Evolutionary conservation across 2,797 vertebrate genomes (phyloP).

Genomic region (Taeniopygia guttata): DNA sequence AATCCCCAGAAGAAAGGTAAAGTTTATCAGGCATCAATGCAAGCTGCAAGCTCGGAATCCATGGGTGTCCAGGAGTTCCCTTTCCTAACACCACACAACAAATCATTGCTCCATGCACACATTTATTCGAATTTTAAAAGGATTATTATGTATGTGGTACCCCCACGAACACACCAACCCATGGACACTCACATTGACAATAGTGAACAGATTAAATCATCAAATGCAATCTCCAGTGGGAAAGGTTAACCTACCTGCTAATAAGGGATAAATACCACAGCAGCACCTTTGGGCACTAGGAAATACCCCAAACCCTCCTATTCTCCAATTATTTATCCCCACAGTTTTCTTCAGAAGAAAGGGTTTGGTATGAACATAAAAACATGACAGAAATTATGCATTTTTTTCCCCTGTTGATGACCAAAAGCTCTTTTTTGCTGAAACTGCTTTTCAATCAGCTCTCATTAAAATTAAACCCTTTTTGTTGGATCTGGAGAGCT

Average conservation of each 20-base stretch:
- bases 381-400: fast-evolving
- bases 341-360: not conserved
- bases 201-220: not conserved
- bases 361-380: not conserved
- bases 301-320: not conserved
- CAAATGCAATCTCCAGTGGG: not conserved
- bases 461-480: not conserved
- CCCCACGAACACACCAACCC: fast-evolving
- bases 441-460: not conserved
- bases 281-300: not conserved
- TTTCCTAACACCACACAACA: not conserved
- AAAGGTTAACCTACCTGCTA: not conserved
- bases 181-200: fast-evolving
- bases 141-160: fast-evolving
- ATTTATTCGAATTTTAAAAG: not conserved
- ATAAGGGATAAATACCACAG: not conserved
- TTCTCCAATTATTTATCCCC: not conserved
- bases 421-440: not conserved
- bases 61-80: not conserved
- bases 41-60: not conserved
- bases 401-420: not conserved
- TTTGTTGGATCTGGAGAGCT: not conserved
- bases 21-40: not conserved
- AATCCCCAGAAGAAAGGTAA: not conserved
- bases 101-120: not conserved